Percentiles rank a stretch among this genome's conserved stretches.
phyloP scores from a whole-genome alignment of 1,140 invertebrate species.

The Hylyphantes graminicola region DNA sequence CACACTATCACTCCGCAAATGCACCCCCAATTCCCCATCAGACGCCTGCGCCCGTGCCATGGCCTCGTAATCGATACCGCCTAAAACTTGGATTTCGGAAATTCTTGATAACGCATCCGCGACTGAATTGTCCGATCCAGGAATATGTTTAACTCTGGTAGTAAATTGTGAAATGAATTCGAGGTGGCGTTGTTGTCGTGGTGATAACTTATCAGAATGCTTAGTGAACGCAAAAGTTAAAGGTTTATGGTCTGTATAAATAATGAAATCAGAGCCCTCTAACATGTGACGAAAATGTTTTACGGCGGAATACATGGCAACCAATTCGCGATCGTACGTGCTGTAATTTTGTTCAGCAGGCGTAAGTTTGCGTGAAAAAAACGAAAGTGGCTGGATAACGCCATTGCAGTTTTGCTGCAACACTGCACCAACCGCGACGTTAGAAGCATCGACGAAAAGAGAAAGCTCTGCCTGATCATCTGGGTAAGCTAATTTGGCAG shows the following conservation, averaged over 20 bases:
- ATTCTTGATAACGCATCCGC: background rate
- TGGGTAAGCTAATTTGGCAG: background rate
- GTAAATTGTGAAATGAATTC: conserved; percentile 67
- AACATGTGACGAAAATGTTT: conserved; percentile 64
- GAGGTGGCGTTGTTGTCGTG: conserved; percentile 64
- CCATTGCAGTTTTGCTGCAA: background rate
- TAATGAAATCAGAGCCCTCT: conserved; percentile 64
- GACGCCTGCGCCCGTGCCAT: background rate
- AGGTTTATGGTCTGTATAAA: conserved; percentile 65
- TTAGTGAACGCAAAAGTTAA: conserved; percentile 62
- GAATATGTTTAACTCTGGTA: conserved; percentile 65
- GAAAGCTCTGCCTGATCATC: background rate
- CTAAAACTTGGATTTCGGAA: conserved; percentile 9
- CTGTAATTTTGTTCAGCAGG: conserved; percentile 49
- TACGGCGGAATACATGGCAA: conserved; percentile 63
- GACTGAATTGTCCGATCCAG: conserved; percentile 65
- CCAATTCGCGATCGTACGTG: conserved; percentile 63
- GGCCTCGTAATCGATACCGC: conserved; percentile 39
- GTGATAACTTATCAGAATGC: conserved; percentile 55
- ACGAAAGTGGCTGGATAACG: conserved; percentile 58
- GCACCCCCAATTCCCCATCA: conserved; percentile 5
- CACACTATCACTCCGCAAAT: too few relatives aligned
- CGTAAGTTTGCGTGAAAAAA: conserved; percentile 57
- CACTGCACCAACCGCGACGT: background rate
- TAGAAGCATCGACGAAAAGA: background rate